Evolutionary conservation across 2,888 invertebrate species (phyloP).

Genomic region (Acrobasis repandana): DNA sequence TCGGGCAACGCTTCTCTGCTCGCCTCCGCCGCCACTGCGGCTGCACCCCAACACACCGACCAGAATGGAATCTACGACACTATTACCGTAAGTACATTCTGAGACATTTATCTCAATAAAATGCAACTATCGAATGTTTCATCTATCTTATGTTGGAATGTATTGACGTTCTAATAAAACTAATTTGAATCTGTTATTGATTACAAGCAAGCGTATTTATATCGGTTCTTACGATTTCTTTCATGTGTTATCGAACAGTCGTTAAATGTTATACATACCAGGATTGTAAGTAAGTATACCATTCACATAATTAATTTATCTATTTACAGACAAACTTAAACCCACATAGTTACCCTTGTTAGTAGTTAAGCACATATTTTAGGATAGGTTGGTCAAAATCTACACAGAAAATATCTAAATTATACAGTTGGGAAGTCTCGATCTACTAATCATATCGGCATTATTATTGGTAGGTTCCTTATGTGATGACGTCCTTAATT

Average conservation of each 20-base stretch:
- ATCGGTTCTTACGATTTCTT: slow-evolving; percentile 25
- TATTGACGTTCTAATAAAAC: slow-evolving; percentile 7
- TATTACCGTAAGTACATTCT: slow-evolving; percentile 64
- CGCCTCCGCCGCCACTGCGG: slow-evolving; percentile 45
- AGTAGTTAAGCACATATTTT: no score
- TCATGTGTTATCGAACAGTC: background rate
- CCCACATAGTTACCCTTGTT: no score
- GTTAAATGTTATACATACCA: no score
- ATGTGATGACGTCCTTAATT: no score
- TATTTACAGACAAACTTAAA: no score
- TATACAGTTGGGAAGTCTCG: no score
- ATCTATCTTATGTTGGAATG: slow-evolving; percentile 4
- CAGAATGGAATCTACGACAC: slow-evolving; percentile 79
- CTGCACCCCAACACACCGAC: slow-evolving; percentile 52
- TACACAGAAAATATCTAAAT: no score
- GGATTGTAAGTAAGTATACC: background rate
- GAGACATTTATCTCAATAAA: slow-evolving; percentile 7
- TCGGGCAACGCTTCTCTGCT: slow-evolving; percentile 50
- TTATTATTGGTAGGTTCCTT: no score
- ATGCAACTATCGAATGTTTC: background rate
- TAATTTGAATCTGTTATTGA: slow-evolving; percentile 14
- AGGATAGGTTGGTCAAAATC: no score
- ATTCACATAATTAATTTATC: slow-evolving; percentile 31
- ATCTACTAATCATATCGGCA: no score
- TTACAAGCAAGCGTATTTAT: background rate